Base-by-base conservation (phyloP, 2,113 vertebrate genomes). In the Chloropsis cyanopogon region DNA sequence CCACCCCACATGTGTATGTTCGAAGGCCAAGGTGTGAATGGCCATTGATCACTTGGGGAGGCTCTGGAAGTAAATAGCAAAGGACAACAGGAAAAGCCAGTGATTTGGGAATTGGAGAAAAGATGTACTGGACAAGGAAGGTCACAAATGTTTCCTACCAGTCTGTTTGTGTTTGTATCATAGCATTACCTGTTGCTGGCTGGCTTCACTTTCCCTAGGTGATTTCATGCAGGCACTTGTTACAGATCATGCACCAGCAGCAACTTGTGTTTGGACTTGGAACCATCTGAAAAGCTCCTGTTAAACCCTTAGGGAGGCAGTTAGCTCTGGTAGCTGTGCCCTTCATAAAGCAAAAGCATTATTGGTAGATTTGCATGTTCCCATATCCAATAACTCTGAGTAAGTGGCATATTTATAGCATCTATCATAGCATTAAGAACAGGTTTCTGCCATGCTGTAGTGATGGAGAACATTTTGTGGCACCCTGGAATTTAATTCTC, bases 1-100 rank as follows among this genome's bases (percentile, higher is more conserved):
- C 7, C 17, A 2, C 2, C 2, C 37, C 18, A 14, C 19, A 1
- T 41, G 59, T 10, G 0, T 1, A 22, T 28, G 20, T 20, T 41
- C 14, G 10, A 66, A 71, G n/a, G 42, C 25, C 54, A 42, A 6
- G 2, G 35, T 37, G 13, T 5, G 12, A 0, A 3, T 7, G 44
- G 61, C 20, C 19, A 5, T 2, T 20, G 12, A 6, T 47, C 23
- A 6, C 61, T 7, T 33, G 33, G 50, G 46, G 31, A 75, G 8
- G 25, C 46, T 42, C 44, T 70, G 52, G 69, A 60, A 39, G 44
- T 7, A 60, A 66, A 54, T 17, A 2, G 0, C 4, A 5, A 33
- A 63, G 47, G 52, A 53, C 23, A 57, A 24, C 14, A 37, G 69
- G 72, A 57, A 46, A 73, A 69, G 5, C 16, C 63, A 44, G 7